phyloP scores from a whole-genome alignment of 2,888 invertebrate genomes.

The Itoplectis maculator region DNA sequence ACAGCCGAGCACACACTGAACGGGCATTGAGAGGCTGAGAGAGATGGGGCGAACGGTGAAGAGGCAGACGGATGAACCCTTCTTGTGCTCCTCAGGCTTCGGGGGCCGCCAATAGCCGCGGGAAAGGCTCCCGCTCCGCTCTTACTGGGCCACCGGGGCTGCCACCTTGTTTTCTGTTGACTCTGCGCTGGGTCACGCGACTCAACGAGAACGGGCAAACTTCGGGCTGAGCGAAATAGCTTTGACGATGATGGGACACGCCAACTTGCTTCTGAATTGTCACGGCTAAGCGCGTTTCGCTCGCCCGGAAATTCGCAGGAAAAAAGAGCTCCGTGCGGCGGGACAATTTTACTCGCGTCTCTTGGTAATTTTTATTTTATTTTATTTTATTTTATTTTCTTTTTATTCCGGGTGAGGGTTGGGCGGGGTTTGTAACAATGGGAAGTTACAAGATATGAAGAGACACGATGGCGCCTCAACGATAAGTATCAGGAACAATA shows the following conservation, averaged over 20 bases:
- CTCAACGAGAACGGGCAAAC: slow-evolving; percentile 1
- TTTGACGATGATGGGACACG: slow-evolving; percentile 8
- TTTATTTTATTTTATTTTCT: not conserved
- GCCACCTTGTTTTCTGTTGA: slow-evolving; percentile 8
- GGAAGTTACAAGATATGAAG: no score
- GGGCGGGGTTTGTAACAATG: no score
- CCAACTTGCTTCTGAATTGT: not conserved
- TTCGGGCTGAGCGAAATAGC: slow-evolving; percentile 1
- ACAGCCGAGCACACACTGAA: no score
- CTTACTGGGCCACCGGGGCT: slow-evolving; percentile 18
- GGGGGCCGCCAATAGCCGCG: not conserved
- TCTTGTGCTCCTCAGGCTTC: not conserved
- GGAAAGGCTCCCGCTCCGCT: not conserved
- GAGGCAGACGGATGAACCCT: no score
- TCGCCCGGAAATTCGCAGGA: not conserved
- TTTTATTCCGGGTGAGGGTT: not conserved
- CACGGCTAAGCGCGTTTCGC: not conserved
- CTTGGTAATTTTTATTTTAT: not conserved
- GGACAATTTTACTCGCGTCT: not conserved
- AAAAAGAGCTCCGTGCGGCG: not conserved
- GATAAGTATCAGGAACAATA: no score
- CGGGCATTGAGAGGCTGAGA: no score
- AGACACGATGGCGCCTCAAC: no score
- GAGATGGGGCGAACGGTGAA: no score
- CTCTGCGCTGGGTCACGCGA: slow-evolving; percentile 8